A percentile compares a stretch with the other conserved stretches of the same genome.
phyloP scores from a whole-genome alignment of 2,113 vertebrate genomes.

The Hippocampus comes region DNA sequence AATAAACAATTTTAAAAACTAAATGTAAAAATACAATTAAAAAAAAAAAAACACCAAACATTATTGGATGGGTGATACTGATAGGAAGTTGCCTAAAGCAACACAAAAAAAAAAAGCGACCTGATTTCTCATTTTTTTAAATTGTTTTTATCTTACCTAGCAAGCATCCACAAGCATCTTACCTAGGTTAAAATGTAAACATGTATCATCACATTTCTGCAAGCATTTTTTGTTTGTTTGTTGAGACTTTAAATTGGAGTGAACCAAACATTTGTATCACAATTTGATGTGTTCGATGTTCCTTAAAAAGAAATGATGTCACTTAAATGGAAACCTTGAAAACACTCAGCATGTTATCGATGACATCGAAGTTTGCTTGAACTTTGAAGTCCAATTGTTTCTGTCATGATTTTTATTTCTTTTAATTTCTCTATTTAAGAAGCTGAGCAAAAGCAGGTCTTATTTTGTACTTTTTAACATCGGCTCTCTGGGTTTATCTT shows the following conservation, averaged over 20 bases:
- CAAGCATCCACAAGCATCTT: too few relatives aligned
- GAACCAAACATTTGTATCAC: background rate
- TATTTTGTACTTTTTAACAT: background rate
- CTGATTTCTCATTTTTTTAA: background rate
- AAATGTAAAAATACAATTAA: background rate
- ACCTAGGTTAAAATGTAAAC: background rate
- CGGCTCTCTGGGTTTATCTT: background rate
- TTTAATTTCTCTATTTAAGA: slow-evolving; percentile 1
- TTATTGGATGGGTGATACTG: background rate
- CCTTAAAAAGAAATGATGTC: too few relatives aligned
- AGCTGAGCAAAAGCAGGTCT: background rate
- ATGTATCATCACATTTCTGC: background rate
- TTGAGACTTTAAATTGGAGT: background rate
- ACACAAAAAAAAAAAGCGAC: background rate
- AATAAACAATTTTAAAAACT: background rate
- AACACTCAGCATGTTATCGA: background rate
- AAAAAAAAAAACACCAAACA: background rate
- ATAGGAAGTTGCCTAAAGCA: background rate
- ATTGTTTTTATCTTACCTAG: background rate
- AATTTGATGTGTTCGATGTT: background rate
- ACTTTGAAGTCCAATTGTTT: background rate
- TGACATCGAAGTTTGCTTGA: background rate
- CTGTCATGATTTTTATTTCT: background rate
- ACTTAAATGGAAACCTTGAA: background rate
- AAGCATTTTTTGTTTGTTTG: background rate